phyloP scores from a whole-genome alignment of 1,140 invertebrate genomes.

The Scaptodrosophila lebanonensis region DNA sequence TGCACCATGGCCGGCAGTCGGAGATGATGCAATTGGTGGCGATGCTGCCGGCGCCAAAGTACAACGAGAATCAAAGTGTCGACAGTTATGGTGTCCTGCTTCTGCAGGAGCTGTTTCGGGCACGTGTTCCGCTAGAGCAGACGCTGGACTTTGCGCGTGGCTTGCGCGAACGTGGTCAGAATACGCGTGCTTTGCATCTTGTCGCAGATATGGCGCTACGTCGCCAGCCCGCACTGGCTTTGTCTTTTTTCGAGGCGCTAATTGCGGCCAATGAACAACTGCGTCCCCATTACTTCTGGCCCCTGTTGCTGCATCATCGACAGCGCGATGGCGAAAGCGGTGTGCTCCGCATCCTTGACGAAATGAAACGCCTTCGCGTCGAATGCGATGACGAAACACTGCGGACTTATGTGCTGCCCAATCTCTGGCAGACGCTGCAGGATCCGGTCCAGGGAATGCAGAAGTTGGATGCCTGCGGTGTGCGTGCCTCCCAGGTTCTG shows the following conservation, averaged over 20 bases:
- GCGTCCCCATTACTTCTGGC: slow-evolving; percentile 74
- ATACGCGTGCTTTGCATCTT: slow-evolving; percentile 56
- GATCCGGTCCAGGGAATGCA: slow-evolving; percentile 63
- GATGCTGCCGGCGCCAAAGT: slow-evolving; percentile 47
- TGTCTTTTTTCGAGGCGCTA: slow-evolving; percentile 50
- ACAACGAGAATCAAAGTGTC: slow-evolving; percentile 56
- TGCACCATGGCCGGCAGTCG: slow-evolving; percentile 28
- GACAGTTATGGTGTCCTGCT: slow-evolving; percentile 55
- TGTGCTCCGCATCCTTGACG: slow-evolving; percentile 56
- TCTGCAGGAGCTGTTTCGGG: slow-evolving; percentile 55
- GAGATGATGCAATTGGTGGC: slow-evolving; percentile 37
- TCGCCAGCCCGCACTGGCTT: slow-evolving; percentile 35
- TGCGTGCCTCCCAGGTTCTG: slow-evolving; percentile 57
- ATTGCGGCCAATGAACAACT: slow-evolving; percentile 38
- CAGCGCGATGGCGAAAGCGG: slow-evolving; percentile 52
- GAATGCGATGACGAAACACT: slow-evolving; percentile 77
- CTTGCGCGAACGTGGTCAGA: slow-evolving; percentile 46
- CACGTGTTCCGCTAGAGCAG: slow-evolving; percentile 14
- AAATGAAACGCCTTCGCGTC: slow-evolving; percentile 76
- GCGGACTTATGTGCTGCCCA: slow-evolving; percentile 75
- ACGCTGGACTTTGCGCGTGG: slow-evolving; percentile 49
- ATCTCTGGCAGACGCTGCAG: slow-evolving; percentile 58
- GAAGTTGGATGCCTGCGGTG: slow-evolving; percentile 65
- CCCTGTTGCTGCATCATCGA: slow-evolving; percentile 49
- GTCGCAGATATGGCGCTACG: slow-evolving; percentile 57